Evolutionary conservation across 2,113 vertebrate species (phyloP), one percentile per base, ranked within the genome.

Genomic region (Rallus limicola): DNA sequence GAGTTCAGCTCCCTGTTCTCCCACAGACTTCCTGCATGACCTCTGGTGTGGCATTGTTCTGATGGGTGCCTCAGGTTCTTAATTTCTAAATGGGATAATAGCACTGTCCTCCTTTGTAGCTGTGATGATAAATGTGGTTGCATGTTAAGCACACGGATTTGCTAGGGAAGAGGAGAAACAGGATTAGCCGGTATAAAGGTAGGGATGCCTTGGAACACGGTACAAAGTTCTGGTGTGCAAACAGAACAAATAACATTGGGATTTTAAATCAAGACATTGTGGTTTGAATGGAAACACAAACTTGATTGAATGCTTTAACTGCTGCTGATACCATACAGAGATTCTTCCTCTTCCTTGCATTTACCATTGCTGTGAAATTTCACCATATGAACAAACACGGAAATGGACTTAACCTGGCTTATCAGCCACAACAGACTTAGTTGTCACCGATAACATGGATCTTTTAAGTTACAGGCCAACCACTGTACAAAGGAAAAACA

Each of bases 1-100:
- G 29, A 75, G 33, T 52, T 86, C 52, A 91, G 36, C 25, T 77
- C 15, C 31, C 40, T 59, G 42, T 48, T 94, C 88, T 97, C 88
- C 92, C 88, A 94, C 91, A 75, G 72, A 91, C 77, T 95, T 96
- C 92, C 92, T 88, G 95, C 33, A 56, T 91, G 86, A 90, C 77
- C 69, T 96, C 46, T 75, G 60, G 6, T 56, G 72, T 64, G 86
- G 86, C 86, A 91, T 1, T 68, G 86, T 18, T 84, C 72, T 59
- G 70, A 88, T 55, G 68, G 71, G 83, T 89, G 72, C 77, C 92
- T 42, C 76, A 53, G 80, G 60, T 89, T 64, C 42, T 65, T 81
- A 29, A 36, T 77, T 46, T 91, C 80, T 68, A 75, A 71, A 60
- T 64, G 80, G 68, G 56, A 53, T 92, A 96, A 95, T 95, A 64